Base-by-base conservation (phyloP, 2,113 vertebrate genomes). In the Oophaga pumilio region DNA sequence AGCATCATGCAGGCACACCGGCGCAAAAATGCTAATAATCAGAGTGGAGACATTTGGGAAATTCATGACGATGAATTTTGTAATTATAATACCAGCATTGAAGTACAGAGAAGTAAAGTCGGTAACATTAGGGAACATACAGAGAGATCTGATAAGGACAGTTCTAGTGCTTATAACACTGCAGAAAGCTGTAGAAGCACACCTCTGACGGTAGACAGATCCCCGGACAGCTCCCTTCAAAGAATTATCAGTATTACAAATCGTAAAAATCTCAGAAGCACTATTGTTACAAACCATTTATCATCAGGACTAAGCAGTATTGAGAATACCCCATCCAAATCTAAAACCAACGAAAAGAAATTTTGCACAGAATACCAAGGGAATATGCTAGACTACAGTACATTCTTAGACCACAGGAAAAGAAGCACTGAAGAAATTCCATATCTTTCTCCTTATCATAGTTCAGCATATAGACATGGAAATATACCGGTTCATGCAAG, bases 81-180 rank as follows among this genome's bases (percentile, higher is more conserved):
- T 80, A 94, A 86, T 76, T 94, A 95, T n/a, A 95, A 94, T 89
- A 94, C 94, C 89, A 94, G 93, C 86, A 76, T 94, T 64, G 94
- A 94, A 1, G 52, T 85, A 84, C 94, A 82, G 87, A 94, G 93
- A 89, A 92, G 93, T 4, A 97, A 97, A 90, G 91, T 97, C 62
- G 93, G 94, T 8, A 96, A 98, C 85, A 97, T 96, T 76, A 93
- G 95, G 1, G 97, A 97, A 86, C 95, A 97, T 60, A 95, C 96
- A 6, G 98, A 98, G 89, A 97, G 97, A 91, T 99, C 97, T 0
- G 98, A 99, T 93, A 99, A 99, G 90, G 98, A 99, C 93, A 99
- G 97, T 89, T 99, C 98, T 33, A 99, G 98, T 6, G 97, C 97
- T 28, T 99, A 99, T 89, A 99, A 99, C 91, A 99, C 97, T 0